These are phyloP conservation scores for Gallinago solitaria DNA, from an alignment of 2,797 vertebrate genomes.

Conservation along the genomic window DNA sequence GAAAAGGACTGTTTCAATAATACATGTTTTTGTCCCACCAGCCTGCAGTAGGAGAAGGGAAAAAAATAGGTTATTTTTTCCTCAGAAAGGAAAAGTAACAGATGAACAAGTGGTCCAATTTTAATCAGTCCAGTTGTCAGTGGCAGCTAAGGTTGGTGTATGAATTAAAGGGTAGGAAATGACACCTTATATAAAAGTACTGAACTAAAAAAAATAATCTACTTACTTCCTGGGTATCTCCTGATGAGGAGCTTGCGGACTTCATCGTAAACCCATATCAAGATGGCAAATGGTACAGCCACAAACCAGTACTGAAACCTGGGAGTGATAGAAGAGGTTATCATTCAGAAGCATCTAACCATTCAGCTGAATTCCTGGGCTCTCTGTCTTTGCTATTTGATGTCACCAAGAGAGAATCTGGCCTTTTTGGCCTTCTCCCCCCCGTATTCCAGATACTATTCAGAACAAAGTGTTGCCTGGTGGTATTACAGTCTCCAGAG, in stretches of 20 bases:
- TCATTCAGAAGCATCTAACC: not conserved
- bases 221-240: conserved; percentile 82
- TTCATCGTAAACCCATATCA: conserved; percentile 83
- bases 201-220: not conserved
- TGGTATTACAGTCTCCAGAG: not conserved
- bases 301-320: conserved; percentile 84
- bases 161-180: not conserved
- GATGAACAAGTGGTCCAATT: not conserved
- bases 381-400: not conserved
- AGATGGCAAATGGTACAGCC: conserved; percentile 71
- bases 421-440: not conserved
- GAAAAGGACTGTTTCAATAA: conserved; percentile 62
- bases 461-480: not conserved
- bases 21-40: conserved; percentile 87
- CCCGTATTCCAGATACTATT: not conserved
- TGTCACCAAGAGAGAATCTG: not conserved
- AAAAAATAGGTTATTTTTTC: not conserved
- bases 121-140: not conserved
- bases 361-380: not conserved
- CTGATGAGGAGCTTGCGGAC: conserved; percentile 80
- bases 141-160: not conserved
- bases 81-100: not conserved
- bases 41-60: conserved; percentile 55
- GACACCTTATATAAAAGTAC: not conserved
- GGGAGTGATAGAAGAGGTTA: not conserved